phyloP scores from a whole-genome alignment of 2,888 invertebrate genomes.

The Limnephilus auricula region DNA sequence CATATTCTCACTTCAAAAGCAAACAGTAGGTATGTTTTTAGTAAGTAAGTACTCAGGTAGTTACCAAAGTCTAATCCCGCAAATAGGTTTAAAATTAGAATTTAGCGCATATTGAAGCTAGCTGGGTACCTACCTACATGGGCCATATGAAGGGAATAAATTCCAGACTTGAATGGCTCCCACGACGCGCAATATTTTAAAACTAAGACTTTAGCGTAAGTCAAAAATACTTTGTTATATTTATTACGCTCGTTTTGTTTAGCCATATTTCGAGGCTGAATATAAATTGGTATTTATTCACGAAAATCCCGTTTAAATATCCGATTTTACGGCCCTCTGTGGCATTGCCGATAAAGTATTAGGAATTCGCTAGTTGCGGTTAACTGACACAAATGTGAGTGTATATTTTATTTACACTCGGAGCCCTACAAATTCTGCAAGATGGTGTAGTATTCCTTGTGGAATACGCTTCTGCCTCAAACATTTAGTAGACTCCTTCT shows the following conservation, averaged over 20 bases:
- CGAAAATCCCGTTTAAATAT: slow-evolving; percentile 14
- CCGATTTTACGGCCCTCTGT: slow-evolving; percentile 16
- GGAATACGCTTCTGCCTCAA: slow-evolving; percentile 36
- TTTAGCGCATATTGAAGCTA: neutral
- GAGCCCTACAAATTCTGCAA: slow-evolving; percentile 35
- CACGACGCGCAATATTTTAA: neutral
- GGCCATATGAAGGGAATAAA: neutral
- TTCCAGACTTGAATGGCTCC: neutral
- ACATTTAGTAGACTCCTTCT: slow-evolving; percentile 25
- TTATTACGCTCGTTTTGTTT: slow-evolving; percentile 2
- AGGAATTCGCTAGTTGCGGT: neutral
- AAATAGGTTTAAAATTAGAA: neutral
- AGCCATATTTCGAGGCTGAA: neutral
- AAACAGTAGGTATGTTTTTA: too few species aligned
- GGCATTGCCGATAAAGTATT: slow-evolving; percentile 23
- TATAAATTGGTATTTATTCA: slow-evolving; percentile 19
- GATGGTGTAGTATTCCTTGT: slow-evolving; percentile 20
- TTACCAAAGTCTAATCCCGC: neutral
- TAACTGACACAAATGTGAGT: slow-evolving; percentile 45
- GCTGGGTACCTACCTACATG: neutral
- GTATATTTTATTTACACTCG: slow-evolving; percentile 40
- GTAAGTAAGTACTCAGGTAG: neutral
- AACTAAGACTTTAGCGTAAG: neutral
- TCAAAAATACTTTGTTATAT: slow-evolving; percentile 2
- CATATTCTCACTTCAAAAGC: too few species aligned